A percentile compares a stretch with the other conserved stretches of the same genome.
Conservation (phyloP, 2,797 vertebrate species). For the Premnoplex brunnescens region DNA sequence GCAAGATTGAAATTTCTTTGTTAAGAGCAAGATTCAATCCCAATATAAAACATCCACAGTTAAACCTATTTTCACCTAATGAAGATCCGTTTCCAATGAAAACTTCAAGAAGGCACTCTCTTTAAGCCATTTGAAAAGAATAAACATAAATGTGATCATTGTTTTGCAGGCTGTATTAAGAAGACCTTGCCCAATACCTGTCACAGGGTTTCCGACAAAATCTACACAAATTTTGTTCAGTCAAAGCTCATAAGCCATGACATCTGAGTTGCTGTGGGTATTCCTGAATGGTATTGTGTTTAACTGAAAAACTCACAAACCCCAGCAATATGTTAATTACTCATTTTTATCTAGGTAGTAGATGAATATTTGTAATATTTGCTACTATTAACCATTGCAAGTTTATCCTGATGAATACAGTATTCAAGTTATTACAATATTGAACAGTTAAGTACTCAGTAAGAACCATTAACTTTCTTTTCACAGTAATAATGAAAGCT, state of each 20-base stretch:
- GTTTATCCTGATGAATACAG: background rate
- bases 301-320: background rate
- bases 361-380: background rate
- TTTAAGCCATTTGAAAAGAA: background rate
- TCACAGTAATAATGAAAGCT: background rate
- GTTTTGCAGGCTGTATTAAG: background rate
- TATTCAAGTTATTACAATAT: background rate
- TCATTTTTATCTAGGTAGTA: background rate
- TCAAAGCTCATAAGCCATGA: background rate
- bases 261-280: background rate
- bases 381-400: background rate
- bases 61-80: background rate
- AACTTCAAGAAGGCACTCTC: background rate
- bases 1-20: background rate
- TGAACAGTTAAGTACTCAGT: background rate
- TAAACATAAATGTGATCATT: background rate
- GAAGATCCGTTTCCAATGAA: background rate
- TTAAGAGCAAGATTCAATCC: background rate
- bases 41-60: background rate
- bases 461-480: background rate
- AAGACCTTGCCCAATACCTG: background rate
- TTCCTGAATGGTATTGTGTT: background rate
- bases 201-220: background rate
- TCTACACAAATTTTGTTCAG: background rate
- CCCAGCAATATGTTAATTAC: background rate